These are phyloP conservation scores for Tursiops truncatus DNA, from an alignment of 2,113 vertebrate genomes.

Conservation along the genomic window DNA sequence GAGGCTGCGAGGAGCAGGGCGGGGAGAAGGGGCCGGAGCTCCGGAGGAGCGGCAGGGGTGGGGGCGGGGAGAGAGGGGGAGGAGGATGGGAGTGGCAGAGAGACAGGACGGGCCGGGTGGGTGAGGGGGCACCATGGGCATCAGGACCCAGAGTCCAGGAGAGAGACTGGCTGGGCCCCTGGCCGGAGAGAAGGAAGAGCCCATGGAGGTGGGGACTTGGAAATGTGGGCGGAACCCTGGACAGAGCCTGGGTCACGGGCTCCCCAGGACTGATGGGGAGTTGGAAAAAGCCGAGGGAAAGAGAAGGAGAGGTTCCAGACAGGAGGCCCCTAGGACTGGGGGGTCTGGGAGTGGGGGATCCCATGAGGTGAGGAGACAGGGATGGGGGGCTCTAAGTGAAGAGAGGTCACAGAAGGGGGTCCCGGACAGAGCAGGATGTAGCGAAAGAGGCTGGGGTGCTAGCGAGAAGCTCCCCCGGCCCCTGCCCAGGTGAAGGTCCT, in stretches of 20 bases:
- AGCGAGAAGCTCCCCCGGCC: neutral
- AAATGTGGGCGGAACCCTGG: neutral
- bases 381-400: neutral
- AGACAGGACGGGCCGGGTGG: neutral
- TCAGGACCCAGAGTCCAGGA: neutral
- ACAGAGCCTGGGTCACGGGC: neutral
- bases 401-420: neutral
- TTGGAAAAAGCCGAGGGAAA: neutral
- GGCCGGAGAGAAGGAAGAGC: neutral
- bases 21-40: neutral
- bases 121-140: neutral
- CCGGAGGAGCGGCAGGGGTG: neutral
- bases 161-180: neutral
- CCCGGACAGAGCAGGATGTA: neutral
- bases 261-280: neutral
- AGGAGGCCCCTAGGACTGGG: neutral
- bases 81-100: neutral
- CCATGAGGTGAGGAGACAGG: neutral
- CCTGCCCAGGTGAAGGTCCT: neutral
- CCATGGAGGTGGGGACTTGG: accelerated
- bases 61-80: neutral
- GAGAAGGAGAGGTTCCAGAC: neutral
- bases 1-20: neutral
- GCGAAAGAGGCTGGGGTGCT: neutral
- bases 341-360: neutral